Conservation (phyloP, 2,888 invertebrate species). For the Synanthedon formicaeformis region DNA sequence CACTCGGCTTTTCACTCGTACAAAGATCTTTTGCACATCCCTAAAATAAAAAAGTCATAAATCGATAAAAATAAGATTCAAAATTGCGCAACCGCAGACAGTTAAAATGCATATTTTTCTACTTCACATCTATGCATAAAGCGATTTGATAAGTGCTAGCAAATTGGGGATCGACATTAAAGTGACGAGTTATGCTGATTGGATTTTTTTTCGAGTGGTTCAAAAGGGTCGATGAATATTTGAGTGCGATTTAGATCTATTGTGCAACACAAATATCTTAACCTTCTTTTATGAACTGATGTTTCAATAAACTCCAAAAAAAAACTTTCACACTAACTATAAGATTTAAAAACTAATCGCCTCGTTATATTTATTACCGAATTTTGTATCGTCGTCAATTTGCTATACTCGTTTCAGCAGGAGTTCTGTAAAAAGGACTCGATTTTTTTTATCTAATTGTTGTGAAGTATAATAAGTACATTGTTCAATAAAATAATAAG, state of each 20-base stretch:
- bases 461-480: too few species aligned
- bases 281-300: too few species aligned
- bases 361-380: background rate
- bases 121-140: conserved; percentile 61
- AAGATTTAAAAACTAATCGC: background rate
- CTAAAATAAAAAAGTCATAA: conserved; percentile 39
- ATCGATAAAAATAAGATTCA: conserved; percentile 34
- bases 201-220: conserved; percentile 64
- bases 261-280: too few species aligned
- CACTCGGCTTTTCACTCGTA: conserved; percentile 52
- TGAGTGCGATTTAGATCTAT: conserved; percentile 38
- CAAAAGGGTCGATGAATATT: conserved; percentile 60
- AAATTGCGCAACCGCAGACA: conserved; percentile 15
- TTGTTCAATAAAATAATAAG: too few species aligned
- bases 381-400: background rate
- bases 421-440: background rate
- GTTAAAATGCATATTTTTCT: conserved; percentile 25
- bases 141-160: conserved; percentile 61
- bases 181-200: conserved; percentile 70
- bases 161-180: conserved; percentile 66
- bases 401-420: background rate
- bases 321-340: too few species aligned
- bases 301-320: too few species aligned
- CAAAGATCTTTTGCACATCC: conserved; percentile 39
- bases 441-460: too few species aligned